Conservation (phyloP, 2,797 vertebrate species). For the Enteromius viviparus region DNA sequence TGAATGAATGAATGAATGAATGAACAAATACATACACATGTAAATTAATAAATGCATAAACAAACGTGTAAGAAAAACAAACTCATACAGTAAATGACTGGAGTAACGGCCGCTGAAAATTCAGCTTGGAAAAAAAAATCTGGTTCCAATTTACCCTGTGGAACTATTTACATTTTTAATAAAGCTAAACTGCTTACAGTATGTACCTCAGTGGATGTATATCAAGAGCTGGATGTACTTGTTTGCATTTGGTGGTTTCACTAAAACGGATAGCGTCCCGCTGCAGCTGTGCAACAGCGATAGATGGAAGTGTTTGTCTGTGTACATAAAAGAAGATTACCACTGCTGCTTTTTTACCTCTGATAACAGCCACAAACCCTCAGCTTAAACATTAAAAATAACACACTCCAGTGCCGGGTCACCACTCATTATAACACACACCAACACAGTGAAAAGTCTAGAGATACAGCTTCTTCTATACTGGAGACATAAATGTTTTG, state of each 20-base stretch:
- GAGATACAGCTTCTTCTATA: neutral
- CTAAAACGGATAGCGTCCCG: neutral
- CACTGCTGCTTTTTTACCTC: constrained; percentile 4
- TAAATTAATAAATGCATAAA: too few species aligned
- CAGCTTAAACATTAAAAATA: constrained; percentile 11
- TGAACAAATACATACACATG: too few species aligned
- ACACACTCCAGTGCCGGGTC: neutral
- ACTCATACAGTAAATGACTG: neutral
- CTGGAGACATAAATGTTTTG: neutral
- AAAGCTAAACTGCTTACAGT: neutral
- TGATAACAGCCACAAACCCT: constrained; percentile 21
- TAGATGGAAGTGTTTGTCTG: constrained; percentile 9
- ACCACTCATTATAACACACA: constrained; percentile 16
- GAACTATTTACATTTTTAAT: neutral
- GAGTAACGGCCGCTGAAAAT: neutral
- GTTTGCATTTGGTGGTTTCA: constrained; percentile 11
- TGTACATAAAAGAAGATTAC: constrained; percentile 12
- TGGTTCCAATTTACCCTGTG: neutral
- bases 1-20: too few species aligned
- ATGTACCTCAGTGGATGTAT: constrained; percentile 10
- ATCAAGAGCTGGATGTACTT: constrained; percentile 12
- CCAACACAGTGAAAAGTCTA: neutral
- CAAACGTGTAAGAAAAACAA: too few species aligned
- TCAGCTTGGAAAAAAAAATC: neutral
- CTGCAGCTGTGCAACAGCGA: constrained; percentile 24